Conservation (phyloP, 2,888 invertebrate species). For the Lasioglossum vierecki region DNA sequence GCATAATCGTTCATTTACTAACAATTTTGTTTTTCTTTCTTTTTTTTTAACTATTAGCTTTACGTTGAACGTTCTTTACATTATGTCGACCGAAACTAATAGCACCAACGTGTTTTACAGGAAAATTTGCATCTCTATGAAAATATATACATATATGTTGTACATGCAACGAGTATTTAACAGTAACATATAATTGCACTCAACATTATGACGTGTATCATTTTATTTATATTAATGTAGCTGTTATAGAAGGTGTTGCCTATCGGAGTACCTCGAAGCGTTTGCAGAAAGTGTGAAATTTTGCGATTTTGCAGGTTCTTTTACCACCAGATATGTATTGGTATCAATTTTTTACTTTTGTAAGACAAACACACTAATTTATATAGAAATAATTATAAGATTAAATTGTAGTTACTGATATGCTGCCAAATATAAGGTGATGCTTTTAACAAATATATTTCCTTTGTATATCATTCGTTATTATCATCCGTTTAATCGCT, state of each 20-base stretch:
- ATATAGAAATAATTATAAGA: constrained; percentile 65
- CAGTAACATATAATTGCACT: constrained; percentile 31
- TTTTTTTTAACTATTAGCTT: constrained; percentile 1
- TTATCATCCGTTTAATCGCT: constrained; percentile 6
- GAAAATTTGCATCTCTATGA: constrained; percentile 37
- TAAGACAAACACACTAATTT: constrained; percentile 63
- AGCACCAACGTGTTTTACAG: constrained; percentile 31
- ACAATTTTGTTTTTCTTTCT: neutral
- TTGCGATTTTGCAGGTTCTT: constrained; percentile 28
- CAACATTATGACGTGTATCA: constrained; percentile 31
- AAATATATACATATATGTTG: constrained; percentile 33
- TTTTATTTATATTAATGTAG: constrained; percentile 49
- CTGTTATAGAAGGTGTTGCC: constrained; percentile 28
- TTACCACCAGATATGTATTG: constrained; percentile 44
- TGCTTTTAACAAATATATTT: constrained; percentile 66
- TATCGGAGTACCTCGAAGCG: constrained; percentile 26
- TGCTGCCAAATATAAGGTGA: constrained; percentile 78
- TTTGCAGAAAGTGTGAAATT: constrained; percentile 44
- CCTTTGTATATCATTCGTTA: neutral
- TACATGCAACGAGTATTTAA: constrained; percentile 39
- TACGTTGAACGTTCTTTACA: neutral
- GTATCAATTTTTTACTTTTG: constrained; percentile 62
- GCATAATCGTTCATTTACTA: constrained; percentile 10
- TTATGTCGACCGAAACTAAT: neutral
- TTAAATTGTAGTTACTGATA: constrained; percentile 68